Evolutionary conservation across 2,113 vertebrate species (phyloP).

Genomic region (Platysternon megacephalum): DNA sequence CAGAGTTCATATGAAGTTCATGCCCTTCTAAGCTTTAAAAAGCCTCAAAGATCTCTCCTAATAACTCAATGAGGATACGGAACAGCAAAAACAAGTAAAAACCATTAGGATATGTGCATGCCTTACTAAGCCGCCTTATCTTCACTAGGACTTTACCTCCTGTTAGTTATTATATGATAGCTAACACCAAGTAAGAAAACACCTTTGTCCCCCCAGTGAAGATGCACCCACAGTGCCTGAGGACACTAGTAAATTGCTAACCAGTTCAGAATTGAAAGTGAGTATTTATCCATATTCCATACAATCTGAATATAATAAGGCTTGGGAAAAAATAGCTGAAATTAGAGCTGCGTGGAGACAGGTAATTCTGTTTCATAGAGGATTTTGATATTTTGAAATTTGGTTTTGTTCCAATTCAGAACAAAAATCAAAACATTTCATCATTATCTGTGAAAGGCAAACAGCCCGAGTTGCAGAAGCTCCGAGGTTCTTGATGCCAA

Average conservation of each 20-base stretch:
- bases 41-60: background rate
- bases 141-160: background rate
- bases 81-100: background rate
- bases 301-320: background rate
- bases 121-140: background rate
- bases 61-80: background rate
- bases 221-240: background rate
- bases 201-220: background rate
- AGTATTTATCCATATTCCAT: background rate
- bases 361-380: background rate
- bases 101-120: background rate
- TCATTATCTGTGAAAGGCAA: background rate
- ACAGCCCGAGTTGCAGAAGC: background rate
- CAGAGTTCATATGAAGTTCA: constrained; percentile 61
- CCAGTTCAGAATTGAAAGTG: background rate
- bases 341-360: background rate
- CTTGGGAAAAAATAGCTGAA: background rate
- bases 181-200: background rate
- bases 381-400: background rate
- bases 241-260: background rate
- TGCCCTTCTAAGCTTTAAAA: constrained; percentile 8
- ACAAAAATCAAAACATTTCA: background rate
- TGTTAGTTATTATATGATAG: background rate
- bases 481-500: background rate
- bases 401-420: background rate